Base-by-base conservation (phyloP, 2,797 vertebrate species). In the Odontamblyopus lacepedii region DNA sequence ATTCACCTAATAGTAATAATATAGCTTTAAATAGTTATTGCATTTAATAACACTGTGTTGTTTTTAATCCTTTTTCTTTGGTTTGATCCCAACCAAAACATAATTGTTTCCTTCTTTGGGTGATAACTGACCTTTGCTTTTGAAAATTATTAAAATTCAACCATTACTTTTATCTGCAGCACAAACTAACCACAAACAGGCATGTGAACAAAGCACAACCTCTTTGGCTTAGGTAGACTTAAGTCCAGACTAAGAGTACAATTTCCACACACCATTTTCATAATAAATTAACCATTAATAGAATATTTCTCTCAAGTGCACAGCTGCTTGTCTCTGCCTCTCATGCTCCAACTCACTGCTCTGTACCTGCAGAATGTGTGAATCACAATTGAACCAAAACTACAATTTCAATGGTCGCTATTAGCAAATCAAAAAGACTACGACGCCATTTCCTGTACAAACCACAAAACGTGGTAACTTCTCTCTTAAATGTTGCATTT, bases 251-350 rank as follows among this genome's bases (percentile, higher is more conserved):
- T 56, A 8, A 13, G 23, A 57, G 23, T 57, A 23, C 4, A 23
- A 26, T 27, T 57, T 57, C 23, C 23, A 26, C 11, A 26, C 23
- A n/a, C 8, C 7, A 56, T 63, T 23, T 38, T n/a, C 23, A 50
- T 13, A 48, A 38, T 23, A 56, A 38, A 38, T 9, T 13, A 65
- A 72, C 79, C 69, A 78, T 67, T 60, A 67, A 57, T 67, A 66
- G 38, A 63, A 69, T 79, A 55, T 67, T 84, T 51, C 35, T 83
- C 86, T 84, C 83, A 87, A 77, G 87, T 85, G 83, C 79, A 83
- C 23, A 81, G 77, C 75, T 83, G 78, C 81, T 81, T 84, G 27
- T 82, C 77, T 84, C 79, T 81, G 79, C 81, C 81, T 75, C 76
- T 88, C 77, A 53, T 81, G 67, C 57, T 68, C 41, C 85, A 78